Conservation (phyloP, 2,113 vertebrate genomes). For the Salvelinus fontinalis region DNA sequence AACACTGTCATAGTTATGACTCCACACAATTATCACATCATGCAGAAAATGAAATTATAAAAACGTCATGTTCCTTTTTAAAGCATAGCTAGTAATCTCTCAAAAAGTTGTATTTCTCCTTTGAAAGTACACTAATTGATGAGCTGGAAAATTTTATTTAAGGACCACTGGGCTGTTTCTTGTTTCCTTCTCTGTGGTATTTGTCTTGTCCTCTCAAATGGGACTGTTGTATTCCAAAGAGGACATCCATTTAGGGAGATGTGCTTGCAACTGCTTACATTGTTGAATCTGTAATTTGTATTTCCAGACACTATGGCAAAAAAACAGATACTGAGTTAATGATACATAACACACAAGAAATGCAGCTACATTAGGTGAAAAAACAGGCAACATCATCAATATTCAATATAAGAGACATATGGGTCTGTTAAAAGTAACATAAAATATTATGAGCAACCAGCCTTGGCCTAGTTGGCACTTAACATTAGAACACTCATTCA, state of each 20-base stretch:
- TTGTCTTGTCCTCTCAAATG: neutral
- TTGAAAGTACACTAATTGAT: neutral
- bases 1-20: neutral
- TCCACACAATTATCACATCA: neutral
- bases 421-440: neutral
- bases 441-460: neutral
- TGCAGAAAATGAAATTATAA: neutral
- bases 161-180: neutral
- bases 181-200: neutral
- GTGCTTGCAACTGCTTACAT: neutral
- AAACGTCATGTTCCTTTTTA: neutral
- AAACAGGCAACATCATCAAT: neutral
- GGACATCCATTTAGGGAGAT: neutral
- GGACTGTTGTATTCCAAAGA: neutral
- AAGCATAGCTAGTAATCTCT: neutral
- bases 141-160: constrained; percentile 2
- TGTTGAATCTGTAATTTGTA: neutral
- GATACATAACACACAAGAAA: neutral
- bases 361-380: neutral
- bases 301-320: neutral
- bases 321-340: neutral
- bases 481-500: neutral
- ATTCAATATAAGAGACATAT: neutral
- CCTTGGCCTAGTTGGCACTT: neutral
- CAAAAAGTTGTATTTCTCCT: neutral